These are phyloP conservation scores for Macrosteles quadrilineatus DNA, from an alignment of 1,140 invertebrate species.

Conservation along the genomic window DNA sequence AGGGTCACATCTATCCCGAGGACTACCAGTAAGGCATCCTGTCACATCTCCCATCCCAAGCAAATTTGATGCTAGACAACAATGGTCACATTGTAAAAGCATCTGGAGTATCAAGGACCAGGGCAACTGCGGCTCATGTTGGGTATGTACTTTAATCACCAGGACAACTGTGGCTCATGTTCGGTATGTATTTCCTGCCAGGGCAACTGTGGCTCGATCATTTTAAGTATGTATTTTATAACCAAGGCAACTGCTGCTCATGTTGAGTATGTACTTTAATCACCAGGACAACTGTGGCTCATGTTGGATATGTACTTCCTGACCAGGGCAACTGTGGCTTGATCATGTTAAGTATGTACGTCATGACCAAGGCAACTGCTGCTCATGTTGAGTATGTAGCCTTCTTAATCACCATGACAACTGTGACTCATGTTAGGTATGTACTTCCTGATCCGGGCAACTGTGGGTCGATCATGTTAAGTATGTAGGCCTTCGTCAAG, in stretches of 20 bases:
- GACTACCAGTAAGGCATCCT: no score
- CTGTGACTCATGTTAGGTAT: slow-evolving; percentile 68
- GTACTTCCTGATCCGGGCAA: slow-evolving; percentile 69
- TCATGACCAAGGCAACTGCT: no score
- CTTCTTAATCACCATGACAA: no score
- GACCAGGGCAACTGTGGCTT: slow-evolving; percentile 74
- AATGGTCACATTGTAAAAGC: slow-evolving; percentile 83
- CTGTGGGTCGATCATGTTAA: slow-evolving; percentile 67
- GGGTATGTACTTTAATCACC: slow-evolving; percentile 69
- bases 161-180: slow-evolving; percentile 65
- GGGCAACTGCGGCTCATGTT: slow-evolving; percentile 64
- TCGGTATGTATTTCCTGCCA: slow-evolving; percentile 71
- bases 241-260: no score
- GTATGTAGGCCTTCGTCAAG: slow-evolving; percentile 60
- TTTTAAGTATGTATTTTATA: background rate
- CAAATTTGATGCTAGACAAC: slow-evolving; percentile 70
- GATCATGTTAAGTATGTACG: no score
- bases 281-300: no score
- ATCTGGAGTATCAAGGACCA: slow-evolving; percentile 76
- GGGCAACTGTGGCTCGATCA: slow-evolving; percentile 60
- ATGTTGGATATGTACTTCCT: no score
- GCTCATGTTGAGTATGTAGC: no score
- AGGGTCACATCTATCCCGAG: background rate
- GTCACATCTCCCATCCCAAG: background rate
- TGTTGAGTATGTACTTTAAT: no score